phyloP scores from a whole-genome alignment of 2,113 vertebrate species.

The Accipiter cooperii region DNA sequence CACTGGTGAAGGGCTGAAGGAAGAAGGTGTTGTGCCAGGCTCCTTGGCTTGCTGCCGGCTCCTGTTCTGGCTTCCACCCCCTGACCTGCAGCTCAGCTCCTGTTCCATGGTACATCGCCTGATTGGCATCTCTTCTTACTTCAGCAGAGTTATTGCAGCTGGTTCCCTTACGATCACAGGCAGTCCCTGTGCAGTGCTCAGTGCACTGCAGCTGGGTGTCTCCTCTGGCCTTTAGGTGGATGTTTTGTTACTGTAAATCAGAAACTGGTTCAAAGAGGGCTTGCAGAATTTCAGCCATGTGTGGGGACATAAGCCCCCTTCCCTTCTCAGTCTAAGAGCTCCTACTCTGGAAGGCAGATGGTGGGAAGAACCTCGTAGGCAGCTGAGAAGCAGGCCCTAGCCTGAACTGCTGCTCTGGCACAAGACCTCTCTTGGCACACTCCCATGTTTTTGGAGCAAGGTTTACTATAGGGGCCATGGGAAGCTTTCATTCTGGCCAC shows the following conservation, averaged over 20 bases:
- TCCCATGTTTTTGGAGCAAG: not conserved
- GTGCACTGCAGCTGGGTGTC: not conserved
- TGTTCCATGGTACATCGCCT: fast-evolving
- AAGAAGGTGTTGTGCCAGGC: too few species aligned
- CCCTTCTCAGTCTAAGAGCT: not conserved
- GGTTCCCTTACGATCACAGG: fast-evolving
- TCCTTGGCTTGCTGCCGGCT: not conserved
- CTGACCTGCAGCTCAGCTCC: not conserved
- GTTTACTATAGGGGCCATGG: fast-evolving
- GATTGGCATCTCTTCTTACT: not conserved
- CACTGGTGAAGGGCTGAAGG: fast-evolving
- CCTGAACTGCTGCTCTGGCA: not conserved
- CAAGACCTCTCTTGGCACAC: not conserved
- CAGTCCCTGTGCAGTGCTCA: not conserved
- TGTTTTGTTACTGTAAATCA: not conserved
- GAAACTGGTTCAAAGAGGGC: not conserved
- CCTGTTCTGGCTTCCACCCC: not conserved
- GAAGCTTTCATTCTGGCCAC: not conserved
- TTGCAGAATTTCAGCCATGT: not conserved
- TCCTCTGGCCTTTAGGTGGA: not conserved
- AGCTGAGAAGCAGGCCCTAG: not conserved
- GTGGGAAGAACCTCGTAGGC: not conserved
- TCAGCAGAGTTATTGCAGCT: fast-evolving
- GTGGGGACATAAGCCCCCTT: not conserved
- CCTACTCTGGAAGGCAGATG: not conserved